phyloP scores from a whole-genome alignment of 2,888 invertebrate genomes.

The Brachypalpus laphriformis region DNA sequence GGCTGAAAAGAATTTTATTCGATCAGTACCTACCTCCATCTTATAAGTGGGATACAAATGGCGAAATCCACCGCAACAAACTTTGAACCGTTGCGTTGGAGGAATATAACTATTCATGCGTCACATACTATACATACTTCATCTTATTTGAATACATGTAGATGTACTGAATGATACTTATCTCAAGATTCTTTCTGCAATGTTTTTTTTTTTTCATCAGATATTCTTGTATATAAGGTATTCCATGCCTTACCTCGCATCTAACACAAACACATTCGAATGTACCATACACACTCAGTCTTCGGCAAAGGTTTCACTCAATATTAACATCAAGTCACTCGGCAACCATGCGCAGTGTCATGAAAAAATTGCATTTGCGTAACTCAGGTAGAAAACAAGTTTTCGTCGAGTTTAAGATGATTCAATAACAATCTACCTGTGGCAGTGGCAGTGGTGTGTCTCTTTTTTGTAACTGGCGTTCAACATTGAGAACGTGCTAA shows the following conservation, averaged over 20 bases:
- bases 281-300: background rate
- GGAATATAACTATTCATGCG: background rate
- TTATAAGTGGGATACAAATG: background rate
- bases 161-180: background rate
- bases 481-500: background rate
- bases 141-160: background rate
- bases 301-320: slow-evolving; percentile 46
- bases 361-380: slow-evolving; percentile 43
- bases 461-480: slow-evolving; percentile 12
- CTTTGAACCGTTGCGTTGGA: background rate
- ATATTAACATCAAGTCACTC: slow-evolving; percentile 32
- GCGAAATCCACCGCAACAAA: background rate
- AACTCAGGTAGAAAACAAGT: slow-evolving; percentile 64
- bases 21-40: background rate
- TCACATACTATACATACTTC: background rate
- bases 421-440: slow-evolving; percentile 46
- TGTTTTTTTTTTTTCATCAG: background rate
- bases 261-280: background rate
- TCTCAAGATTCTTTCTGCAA: background rate
- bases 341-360: background rate
- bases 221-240: background rate
- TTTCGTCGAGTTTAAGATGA: slow-evolving; percentile 38
- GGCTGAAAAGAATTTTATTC: background rate
- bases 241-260: background rate
- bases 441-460: slow-evolving; percentile 8